Percentiles rank a stretch among this genome's conserved stretches.
phyloP scores from a whole-genome alignment of 1,140 invertebrate species.

The Zaprionus ornatus region DNA sequence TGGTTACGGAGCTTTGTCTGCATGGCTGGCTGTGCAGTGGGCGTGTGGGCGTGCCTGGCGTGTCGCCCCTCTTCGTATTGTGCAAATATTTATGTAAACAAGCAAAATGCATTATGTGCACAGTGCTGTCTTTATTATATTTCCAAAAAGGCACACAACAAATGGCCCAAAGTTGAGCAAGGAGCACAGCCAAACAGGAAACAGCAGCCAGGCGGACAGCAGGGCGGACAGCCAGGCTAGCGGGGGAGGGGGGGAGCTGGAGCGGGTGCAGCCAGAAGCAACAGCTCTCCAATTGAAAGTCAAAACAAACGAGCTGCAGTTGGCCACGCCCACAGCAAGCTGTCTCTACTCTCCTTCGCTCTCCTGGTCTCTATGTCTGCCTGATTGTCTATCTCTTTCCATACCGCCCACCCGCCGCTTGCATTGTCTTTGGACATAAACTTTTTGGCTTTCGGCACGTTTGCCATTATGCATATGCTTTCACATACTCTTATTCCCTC shows the following conservation, averaged over 20 bases:
- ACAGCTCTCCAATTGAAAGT: constrained; percentile 56
- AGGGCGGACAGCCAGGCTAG: neutral
- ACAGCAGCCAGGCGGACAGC: constrained; percentile 11
- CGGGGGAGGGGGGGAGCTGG: neutral
- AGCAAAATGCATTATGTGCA: constrained; percentile 57
- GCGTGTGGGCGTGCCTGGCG: constrained; percentile 4
- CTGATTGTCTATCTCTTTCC: neutral
- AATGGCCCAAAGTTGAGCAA: constrained; percentile 42
- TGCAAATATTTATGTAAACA: constrained; percentile 58
- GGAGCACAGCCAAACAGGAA: constrained; percentile 15
- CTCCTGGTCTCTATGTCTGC: neutral
- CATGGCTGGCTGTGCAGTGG: neutral
- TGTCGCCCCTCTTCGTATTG: constrained; percentile 16
- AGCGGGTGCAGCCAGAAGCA: constrained; percentile 38
- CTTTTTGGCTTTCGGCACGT: constrained; percentile 52
- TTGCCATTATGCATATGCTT: constrained; percentile 55
- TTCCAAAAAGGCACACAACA: constrained; percentile 50
- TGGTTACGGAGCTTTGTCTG: neutral
- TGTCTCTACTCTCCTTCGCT: neutral
- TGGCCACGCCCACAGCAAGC: constrained; percentile 26
- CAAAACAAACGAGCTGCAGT: constrained; percentile 51
- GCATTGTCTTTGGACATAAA: constrained; percentile 47
- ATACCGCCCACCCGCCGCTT: neutral
- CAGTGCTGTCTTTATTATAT: constrained; percentile 52
- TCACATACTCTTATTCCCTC: constrained; percentile 19